Conservation (phyloP, 2,797 vertebrate species). For the Sebastiscus tertius region DNA sequence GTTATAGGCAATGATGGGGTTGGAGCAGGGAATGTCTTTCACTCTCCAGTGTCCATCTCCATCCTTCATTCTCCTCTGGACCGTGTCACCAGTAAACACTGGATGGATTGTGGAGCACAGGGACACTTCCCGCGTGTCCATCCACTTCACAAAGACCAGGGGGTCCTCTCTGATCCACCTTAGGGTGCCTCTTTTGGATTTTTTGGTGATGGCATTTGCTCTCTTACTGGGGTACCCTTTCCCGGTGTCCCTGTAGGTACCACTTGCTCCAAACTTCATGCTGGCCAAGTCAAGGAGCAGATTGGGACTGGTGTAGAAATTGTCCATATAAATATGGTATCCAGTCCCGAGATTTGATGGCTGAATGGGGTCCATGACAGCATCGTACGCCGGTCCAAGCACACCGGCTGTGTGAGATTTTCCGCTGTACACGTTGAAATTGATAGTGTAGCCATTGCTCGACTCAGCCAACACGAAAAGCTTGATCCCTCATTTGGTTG, state of each 20-base stretch:
- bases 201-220: conserved; percentile 1
- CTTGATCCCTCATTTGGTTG: neutral
- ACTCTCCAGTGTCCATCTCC: neutral
- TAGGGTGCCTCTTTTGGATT: neutral
- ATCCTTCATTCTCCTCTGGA: neutral
- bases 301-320: neutral
- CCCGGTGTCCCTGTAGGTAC: neutral
- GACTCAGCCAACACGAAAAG: neutral
- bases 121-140: conserved; percentile 8
- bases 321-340: conserved; percentile 20
- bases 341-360: too few relatives aligned
- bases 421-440: neutral
- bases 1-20: neutral
- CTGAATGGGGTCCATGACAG: neutral
- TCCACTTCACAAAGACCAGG: conserved; percentile 12
- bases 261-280: conserved; percentile 1
- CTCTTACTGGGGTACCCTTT: neutral
- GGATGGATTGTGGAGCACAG: conserved; percentile 14
- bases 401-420: neutral
- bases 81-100: too few relatives aligned
- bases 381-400: neutral
- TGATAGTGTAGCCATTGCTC: neutral
- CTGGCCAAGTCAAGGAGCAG: neutral
- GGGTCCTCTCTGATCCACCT: conserved; percentile 4
- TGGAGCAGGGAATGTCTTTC: neutral